Percentiles rank a stretch among this genome's conserved stretches.
These are phyloP conservation scores for Pygoscelis antarcticus DNA, from an alignment of 2,113 vertebrate genomes.

Conservation along the genomic window DNA sequence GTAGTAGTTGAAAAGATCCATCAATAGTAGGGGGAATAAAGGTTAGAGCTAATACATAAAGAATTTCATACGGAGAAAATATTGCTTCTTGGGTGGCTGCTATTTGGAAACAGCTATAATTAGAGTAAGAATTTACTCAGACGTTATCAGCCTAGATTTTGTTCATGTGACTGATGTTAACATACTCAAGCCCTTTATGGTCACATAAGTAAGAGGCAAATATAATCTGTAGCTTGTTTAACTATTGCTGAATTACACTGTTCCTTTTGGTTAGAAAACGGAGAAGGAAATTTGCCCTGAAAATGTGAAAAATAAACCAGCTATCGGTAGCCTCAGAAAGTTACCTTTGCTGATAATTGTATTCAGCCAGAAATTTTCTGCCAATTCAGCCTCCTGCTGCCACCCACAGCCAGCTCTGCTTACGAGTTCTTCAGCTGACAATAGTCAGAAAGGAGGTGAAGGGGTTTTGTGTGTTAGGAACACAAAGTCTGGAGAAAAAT, in stretches of 20 bases:
- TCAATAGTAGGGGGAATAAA: background rate
- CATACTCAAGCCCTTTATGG: background rate
- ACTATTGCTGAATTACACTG: background rate
- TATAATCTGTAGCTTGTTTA: background rate
- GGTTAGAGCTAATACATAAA: background rate
- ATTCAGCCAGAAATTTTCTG: background rate
- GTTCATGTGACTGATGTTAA: background rate
- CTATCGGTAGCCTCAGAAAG: background rate
- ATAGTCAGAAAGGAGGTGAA: background rate
- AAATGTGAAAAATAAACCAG: background rate
- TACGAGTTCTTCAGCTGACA: background rate
- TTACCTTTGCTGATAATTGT: background rate
- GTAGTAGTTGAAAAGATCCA: background rate
- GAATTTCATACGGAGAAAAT: background rate
- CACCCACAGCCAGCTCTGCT: conserved; percentile 53
- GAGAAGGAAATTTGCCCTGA: background rate
- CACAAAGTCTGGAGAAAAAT: background rate
- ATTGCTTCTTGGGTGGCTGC: background rate
- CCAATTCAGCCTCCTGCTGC: conserved; percentile 53
- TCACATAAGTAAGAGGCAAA: background rate
- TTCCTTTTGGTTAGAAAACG: background rate
- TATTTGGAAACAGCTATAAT: background rate
- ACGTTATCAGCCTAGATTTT: background rate
- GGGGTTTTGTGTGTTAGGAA: background rate
- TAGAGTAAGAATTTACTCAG: background rate